Percentiles rank a stretch among this genome's conserved stretches.
These are phyloP conservation scores for Carassius auratus DNA, from an alignment of 2,113 vertebrate species.

Conservation along the genomic window DNA sequence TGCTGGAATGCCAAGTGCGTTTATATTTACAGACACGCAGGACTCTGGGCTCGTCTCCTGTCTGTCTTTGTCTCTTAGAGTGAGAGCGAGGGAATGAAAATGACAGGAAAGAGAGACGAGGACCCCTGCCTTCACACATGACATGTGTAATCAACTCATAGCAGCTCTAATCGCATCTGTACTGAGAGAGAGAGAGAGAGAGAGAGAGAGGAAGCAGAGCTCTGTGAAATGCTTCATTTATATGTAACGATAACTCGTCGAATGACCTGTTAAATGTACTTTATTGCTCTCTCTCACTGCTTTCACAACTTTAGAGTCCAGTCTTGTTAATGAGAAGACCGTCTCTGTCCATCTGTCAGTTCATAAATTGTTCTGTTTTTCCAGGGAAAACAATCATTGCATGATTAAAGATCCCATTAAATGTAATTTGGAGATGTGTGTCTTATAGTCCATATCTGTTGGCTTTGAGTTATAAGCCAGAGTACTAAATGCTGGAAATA, in stretches of 20 bases:
- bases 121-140: slow-evolving; percentile 15
- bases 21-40: not conserved
- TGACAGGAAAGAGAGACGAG: slow-evolving; percentile 26
- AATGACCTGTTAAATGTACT: not conserved
- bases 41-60: not conserved
- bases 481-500: not conserved
- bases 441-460: not conserved
- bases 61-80: not conserved
- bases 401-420: no score
- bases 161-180: not conserved
- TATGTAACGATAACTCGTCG: not conserved
- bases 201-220: not conserved
- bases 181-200: not conserved
- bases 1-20: not conserved
- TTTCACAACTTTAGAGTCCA: not conserved
- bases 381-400: not conserved
- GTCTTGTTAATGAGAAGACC: not conserved
- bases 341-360: not conserved
- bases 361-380: not conserved
- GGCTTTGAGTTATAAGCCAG: not conserved
- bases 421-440: not conserved
- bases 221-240: not conserved
- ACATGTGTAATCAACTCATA: slow-evolving; percentile 25
- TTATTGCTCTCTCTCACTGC: not conserved
- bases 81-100: slow-evolving; percentile 5